Evolutionary conservation across 2,888 invertebrate genomes (phyloP), one percentile per base, ranked within the genome.

Genomic region (Meteorus colon): DNA sequence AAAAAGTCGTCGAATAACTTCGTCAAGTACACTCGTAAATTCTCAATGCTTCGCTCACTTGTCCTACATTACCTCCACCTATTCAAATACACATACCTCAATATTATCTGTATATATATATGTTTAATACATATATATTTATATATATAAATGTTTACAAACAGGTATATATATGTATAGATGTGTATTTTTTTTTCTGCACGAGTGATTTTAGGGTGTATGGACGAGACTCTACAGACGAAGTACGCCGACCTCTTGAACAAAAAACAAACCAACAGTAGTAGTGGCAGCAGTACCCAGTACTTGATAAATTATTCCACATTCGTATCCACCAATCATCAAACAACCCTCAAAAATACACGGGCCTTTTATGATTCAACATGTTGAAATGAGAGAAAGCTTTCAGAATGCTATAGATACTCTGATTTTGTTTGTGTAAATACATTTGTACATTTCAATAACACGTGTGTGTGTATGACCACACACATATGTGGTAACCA

Each of bases 21-120:
- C 48, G 72, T n/a, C 45, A 72, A 72, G 72, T 72, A 65, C 63
- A 63, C 72, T 72, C 63, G 34, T 72, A 72, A 72, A 72, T 72
- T 65, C 48, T 31, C 16, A 59, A 16, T 29, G n/a, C n/a, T 48
- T 62, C 71, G 34, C 62, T 12, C 34, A 69, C 55, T 69, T 69
- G 55, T 69, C 71, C 41, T 45, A 60, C 59, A 70, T 60, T 60
- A 48, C 48, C 16, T 48, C 4, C 16, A 48, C n/a, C 16, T n/a
- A n/a, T 41, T 41, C 12, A 41, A 41, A 41, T 41, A 1, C 41
- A 41, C 8, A 41, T 41, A 41, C 41, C 41, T 12, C 12, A 12
- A 41, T 41, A 41, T 41, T 10, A 41, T 41, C 41, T 41, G 41
- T 41, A 48, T 16, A 48, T 48, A 41, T 41, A 41, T 41, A 41